These are phyloP conservation scores for Aphis craccivora DNA, from an alignment of 1,140 invertebrate genomes.

Conservation along the genomic window DNA sequence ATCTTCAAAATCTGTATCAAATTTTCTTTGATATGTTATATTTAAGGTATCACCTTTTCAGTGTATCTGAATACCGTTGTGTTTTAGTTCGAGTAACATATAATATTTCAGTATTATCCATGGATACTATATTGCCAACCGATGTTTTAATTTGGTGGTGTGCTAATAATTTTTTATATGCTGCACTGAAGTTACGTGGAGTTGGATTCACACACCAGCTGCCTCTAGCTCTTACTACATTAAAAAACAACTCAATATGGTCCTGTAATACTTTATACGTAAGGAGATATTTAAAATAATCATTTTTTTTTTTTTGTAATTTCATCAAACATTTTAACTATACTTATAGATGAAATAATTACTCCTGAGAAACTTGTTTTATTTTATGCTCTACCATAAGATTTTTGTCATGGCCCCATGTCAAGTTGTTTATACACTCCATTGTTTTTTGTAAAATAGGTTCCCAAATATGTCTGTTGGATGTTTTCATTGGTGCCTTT, in stretches of 20 bases:
- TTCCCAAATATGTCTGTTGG: not conserved
- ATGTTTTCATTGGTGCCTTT: not conserved
- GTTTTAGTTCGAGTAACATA: not conserved
- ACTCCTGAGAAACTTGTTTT: not conserved
- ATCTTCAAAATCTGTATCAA: not conserved
- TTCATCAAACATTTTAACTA: not conserved
- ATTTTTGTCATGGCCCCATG: not conserved
- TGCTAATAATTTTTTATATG: constrained; percentile 15
- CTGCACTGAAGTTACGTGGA: not conserved
- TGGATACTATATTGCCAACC: not conserved
- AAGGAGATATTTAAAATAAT: not conserved
- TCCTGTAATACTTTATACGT: constrained; percentile 15
- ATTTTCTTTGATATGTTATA: not conserved
- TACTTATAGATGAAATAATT: constrained; percentile 12
- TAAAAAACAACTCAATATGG: constrained; percentile 33
- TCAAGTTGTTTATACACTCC: not conserved
- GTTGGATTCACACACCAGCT: constrained; percentile 29
- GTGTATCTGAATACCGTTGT: not conserved
- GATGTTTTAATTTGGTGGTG: constrained; percentile 23
- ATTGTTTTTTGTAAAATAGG: not conserved
- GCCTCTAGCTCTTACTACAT: not conserved
- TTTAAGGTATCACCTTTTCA: not conserved
- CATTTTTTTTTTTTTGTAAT: not conserved
- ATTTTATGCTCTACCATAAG: not conserved
- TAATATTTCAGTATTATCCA: constrained; percentile 12